A percentile compares a stretch with the other conserved stretches of the same genome.
phyloP scores from a whole-genome alignment of 2,888 invertebrate species.

The Ptilodon capucinus region DNA sequence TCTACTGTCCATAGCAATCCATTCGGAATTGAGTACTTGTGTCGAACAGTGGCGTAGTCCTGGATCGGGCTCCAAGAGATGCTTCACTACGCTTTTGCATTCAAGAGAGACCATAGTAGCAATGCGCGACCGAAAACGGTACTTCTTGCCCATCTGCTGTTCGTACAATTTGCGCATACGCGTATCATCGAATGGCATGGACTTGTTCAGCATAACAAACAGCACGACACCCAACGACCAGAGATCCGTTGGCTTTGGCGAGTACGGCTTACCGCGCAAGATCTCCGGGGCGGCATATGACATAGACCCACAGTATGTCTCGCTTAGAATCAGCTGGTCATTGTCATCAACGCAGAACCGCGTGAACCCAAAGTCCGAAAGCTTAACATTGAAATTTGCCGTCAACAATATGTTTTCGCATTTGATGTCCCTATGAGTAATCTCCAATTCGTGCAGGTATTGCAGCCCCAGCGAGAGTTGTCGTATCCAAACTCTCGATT shows the following conservation, averaged over 20 bases:
- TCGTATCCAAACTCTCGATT: conserved; percentile 87
- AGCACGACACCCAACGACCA: conserved; percentile 92
- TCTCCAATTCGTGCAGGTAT: conserved; percentile 88
- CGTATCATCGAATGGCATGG: conserved; percentile 92
- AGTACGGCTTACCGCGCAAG: conserved; percentile 87
- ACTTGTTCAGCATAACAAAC: conserved; percentile 91
- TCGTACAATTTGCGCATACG: conserved; percentile 88
- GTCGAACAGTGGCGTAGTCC: conserved; percentile 80
- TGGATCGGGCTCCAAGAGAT: conserved; percentile 87
- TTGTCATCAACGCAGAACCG: conserved; percentile 67
- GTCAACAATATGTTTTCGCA: conserved; percentile 91
- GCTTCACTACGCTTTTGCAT: conserved; percentile 84
- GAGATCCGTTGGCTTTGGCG: conserved; percentile 88
- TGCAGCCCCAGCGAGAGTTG: conserved; percentile 87
- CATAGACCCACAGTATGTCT: conserved; percentile 93
- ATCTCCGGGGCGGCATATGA: conserved; percentile 95
- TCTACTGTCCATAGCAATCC: conserved; percentile 87
- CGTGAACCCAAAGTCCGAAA: conserved; percentile 93
- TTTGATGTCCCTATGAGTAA: conserved; percentile 91
- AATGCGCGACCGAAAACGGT: conserved; percentile 85
- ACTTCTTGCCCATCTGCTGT: conserved; percentile 83
- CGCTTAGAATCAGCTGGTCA: conserved; percentile 81
- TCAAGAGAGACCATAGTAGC: conserved; percentile 79
- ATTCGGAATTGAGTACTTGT: conserved; percentile 82
- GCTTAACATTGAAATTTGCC: conserved; percentile 88